Conservation (phyloP, 2,113 vertebrate genomes). For the Morphnarchus princeps region DNA sequence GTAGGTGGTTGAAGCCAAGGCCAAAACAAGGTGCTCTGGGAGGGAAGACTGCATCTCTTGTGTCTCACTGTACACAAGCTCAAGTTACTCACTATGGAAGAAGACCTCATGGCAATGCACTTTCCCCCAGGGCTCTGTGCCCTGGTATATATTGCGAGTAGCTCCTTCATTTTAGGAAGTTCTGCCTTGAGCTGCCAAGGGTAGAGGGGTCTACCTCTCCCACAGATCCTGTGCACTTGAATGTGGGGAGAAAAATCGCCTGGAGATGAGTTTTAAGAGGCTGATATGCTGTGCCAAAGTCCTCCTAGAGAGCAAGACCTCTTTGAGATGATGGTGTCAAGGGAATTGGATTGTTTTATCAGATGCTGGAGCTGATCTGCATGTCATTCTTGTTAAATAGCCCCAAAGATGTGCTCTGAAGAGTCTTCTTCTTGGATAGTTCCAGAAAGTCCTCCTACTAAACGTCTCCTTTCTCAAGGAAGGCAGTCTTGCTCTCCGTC, state of each 20-base stretch:
- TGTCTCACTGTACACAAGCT: neutral
- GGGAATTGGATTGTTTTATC: neutral
- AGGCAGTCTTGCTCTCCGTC: rapidly evolving
- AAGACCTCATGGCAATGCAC: neutral
- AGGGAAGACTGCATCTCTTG: neutral
- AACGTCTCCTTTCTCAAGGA: neutral
- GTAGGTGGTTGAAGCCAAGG: neutral
- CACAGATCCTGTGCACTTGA: neutral
- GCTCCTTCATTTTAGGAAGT: neutral
- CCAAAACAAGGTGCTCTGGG: neutral
- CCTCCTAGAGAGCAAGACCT: neutral
- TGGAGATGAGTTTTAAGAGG: neutral
- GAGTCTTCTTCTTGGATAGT: neutral
- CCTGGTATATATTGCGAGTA: neutral
- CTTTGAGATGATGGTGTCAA: neutral
- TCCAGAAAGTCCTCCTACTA: neutral
- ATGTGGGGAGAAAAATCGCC: neutral
- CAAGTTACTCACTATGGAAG: neutral
- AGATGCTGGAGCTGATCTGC: neutral
- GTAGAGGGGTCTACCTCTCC: neutral
- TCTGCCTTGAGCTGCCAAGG: neutral
- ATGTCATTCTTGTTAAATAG: neutral
- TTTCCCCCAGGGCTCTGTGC: neutral
- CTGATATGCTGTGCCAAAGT: neutral
- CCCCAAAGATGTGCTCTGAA: neutral